Evolutionary conservation across 2,113 vertebrate species (phyloP).

Genomic region (Nipponia nippon): DNA sequence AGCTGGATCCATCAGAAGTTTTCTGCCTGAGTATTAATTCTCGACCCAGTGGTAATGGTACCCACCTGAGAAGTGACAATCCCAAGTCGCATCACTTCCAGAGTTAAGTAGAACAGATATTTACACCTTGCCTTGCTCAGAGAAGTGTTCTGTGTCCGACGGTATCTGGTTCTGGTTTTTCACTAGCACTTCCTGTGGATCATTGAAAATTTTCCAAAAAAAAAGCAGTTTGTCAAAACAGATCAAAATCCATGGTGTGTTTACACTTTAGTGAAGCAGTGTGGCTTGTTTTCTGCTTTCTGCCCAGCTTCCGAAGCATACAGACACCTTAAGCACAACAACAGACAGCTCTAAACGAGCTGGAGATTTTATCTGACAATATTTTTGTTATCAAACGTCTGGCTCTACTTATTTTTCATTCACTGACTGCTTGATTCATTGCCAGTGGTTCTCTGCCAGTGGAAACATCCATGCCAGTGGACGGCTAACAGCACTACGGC

Average conservation of each 20-base stretch:
- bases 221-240: background rate
- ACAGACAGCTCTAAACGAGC: background rate
- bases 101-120: background rate
- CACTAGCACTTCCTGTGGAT: background rate
- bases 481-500: background rate
- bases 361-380: background rate
- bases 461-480: background rate
- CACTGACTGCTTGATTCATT: constrained; percentile 6
- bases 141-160: background rate
- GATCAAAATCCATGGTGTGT: background rate
- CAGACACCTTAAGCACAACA: background rate
- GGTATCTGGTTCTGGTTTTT: background rate
- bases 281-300: background rate
- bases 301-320: background rate
- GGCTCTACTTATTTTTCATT: constrained; percentile 9
- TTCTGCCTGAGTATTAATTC: background rate
- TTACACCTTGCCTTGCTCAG: background rate
- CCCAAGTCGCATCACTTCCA: background rate
- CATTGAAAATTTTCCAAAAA: background rate
- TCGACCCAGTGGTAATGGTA: rapidly evolving
- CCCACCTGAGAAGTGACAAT: background rate
- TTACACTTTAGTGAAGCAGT: background rate
- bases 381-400: constrained; percentile 25
- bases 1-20: background rate
- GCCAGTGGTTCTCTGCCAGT: background rate